Evolutionary conservation across 2,113 vertebrate species (phyloP).

Genomic region (Xenus cinereus): DNA sequence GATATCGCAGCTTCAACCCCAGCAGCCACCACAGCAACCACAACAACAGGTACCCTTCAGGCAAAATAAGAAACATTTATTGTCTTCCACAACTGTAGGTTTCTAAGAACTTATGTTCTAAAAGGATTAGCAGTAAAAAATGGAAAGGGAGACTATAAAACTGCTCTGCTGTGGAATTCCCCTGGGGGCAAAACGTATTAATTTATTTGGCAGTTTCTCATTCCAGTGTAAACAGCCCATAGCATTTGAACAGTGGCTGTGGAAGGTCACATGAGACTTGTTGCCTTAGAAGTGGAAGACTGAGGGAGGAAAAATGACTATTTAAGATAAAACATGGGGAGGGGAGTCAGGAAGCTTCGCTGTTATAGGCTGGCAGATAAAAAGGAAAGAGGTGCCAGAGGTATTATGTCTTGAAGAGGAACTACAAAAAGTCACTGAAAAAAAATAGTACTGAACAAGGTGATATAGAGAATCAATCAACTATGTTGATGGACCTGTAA

Average conservation of each 20-base stretch:
- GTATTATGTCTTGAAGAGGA: not conserved
- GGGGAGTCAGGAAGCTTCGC: not conserved
- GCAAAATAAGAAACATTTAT: not conserved
- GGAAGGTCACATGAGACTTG: constrained; percentile 7
- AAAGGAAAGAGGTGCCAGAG: not conserved
- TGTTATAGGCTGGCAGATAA: not conserved
- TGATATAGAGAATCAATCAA: not conserved
- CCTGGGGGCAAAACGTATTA: not conserved
- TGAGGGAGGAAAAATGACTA: not conserved
- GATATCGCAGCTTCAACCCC: constrained; percentile 86
- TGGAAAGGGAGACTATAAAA: not conserved
- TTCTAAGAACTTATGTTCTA: not conserved
- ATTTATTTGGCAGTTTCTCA: constrained; percentile 31
- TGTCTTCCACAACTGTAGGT: not conserved
- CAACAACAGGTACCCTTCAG: constrained; percentile 77
- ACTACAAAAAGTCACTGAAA: not conserved
- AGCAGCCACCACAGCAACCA: constrained; percentile 74
- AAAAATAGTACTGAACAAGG: not conserved
- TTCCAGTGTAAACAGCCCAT: not conserved
- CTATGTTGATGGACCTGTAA: not conserved
- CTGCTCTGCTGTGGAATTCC: not conserved
- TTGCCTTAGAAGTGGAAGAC: not conserved
- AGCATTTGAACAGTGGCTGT: not conserved
- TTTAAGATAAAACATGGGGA: not conserved
- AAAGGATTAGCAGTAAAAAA: not conserved